Evolutionary conservation across 1,140 invertebrate species (phyloP).

Genomic region (Teleopsis dalmanni): DNA sequence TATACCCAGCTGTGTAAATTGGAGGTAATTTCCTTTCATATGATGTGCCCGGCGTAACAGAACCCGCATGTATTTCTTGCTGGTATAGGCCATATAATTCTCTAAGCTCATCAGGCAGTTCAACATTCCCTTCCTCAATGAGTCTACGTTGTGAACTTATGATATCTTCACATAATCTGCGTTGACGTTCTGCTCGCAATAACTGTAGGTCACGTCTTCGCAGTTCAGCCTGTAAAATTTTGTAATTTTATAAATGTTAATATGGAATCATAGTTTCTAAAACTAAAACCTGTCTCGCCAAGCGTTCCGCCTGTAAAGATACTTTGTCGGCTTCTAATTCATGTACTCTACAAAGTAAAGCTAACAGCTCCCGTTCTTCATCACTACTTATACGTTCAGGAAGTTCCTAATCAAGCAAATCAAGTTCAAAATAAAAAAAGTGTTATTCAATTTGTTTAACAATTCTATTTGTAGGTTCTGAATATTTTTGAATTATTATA

Average conservation of each 20-base stretch:
- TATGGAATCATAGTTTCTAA: too few species aligned
- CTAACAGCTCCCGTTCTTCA: slow-evolving; percentile 75
- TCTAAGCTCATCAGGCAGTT: slow-evolving; percentile 67
- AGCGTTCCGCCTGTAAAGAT: slow-evolving; percentile 76
- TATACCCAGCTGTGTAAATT: slow-evolving; percentile 41
- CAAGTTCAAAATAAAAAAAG: background rate
- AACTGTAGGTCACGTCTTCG: slow-evolving; percentile 74
- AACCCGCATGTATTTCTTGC: slow-evolving; percentile 69
- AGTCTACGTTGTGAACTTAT: slow-evolving; percentile 77
- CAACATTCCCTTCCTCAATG: slow-evolving; percentile 68
- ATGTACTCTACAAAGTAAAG: slow-evolving; percentile 77
- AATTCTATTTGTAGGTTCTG: background rate
- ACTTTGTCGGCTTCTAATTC: slow-evolving; percentile 88
- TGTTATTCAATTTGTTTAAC: background rate
- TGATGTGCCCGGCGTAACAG: slow-evolving; percentile 30
- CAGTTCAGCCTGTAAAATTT: slow-evolving; percentile 78
- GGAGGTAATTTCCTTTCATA: slow-evolving; percentile 41
- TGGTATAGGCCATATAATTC: slow-evolving; percentile 81
- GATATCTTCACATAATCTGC: slow-evolving; percentile 83
- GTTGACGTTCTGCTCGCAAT: slow-evolving; percentile 73
- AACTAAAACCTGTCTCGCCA: slow-evolving; percentile 64
- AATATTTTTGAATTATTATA: background rate
- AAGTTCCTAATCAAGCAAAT: slow-evolving; percentile 56
- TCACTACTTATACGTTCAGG: slow-evolving; percentile 74
- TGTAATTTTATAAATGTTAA: too few species aligned